These are phyloP conservation scores for Stegophylla sp. DNA, from an alignment of 2,888 invertebrate genomes.

Conservation along the genomic window DNA sequence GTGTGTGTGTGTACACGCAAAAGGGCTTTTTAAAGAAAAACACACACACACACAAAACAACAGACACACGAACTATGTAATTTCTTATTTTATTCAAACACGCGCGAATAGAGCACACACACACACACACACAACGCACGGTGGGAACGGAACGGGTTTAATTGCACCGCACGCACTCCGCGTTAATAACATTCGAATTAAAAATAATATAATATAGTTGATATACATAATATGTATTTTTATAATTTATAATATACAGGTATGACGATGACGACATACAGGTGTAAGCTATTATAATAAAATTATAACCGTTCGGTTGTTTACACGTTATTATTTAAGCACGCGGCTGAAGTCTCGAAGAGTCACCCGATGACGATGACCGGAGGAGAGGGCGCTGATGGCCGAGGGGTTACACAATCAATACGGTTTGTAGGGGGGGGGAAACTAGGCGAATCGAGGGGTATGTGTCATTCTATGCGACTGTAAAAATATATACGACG, in stretches of 20 bases:
- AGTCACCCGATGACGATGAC: conserved; percentile 1
- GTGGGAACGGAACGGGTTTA: conserved; percentile 26
- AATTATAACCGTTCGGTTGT: conserved; percentile 20
- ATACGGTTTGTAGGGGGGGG: conserved; percentile 4
- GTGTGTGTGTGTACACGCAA: background rate
- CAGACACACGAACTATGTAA: background rate
- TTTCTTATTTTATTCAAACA: conserved; percentile 3
- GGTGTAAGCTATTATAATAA: background rate
- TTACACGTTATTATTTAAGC: background rate
- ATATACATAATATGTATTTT: background rate
- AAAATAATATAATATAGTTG: conserved; percentile 1
- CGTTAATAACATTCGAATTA: conserved; percentile 33
- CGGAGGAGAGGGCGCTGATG: background rate
- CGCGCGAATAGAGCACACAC: too few species aligned
- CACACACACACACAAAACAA: background rate
- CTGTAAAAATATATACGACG: background rate
- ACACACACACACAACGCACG: background rate
- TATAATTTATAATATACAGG: too few species aligned
- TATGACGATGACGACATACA: too few species aligned
- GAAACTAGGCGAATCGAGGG: conserved; percentile 14
- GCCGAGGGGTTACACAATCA: background rate
- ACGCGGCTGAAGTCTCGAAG: conserved; percentile 11
- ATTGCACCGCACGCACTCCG: conserved; percentile 1
- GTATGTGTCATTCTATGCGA: conserved; percentile 18
- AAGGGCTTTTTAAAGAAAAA: conserved; percentile 27